Conservation (phyloP, 2,888 invertebrate species). For the Trichogramma evanescens region DNA sequence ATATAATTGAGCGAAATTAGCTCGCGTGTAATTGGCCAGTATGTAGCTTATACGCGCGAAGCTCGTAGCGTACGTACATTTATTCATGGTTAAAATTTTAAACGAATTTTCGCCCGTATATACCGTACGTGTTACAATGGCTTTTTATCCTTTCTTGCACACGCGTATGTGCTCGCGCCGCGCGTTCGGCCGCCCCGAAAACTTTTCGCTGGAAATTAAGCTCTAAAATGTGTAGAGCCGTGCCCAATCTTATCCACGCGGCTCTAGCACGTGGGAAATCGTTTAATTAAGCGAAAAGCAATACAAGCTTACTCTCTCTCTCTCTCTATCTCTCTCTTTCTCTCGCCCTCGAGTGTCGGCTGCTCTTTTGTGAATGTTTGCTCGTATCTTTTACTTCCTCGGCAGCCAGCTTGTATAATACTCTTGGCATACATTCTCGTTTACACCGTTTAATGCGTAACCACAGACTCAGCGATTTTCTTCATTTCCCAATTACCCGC, state of each 20-base stretch:
- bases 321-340: too few relatives aligned
- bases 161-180: background rate
- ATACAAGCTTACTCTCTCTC: too few relatives aligned
- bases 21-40: too few relatives aligned
- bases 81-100: too few relatives aligned
- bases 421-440: background rate
- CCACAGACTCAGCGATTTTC: conserved; percentile 1
- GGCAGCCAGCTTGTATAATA: background rate
- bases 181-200: conserved; percentile 1
- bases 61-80: too few relatives aligned
- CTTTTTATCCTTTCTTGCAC: too few relatives aligned
- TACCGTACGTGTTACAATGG: too few relatives aligned
- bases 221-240: background rate
- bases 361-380: background rate
- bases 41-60: too few relatives aligned
- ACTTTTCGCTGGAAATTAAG: background rate
- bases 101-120: too few relatives aligned
- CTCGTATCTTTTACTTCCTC: background rate
- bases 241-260: background rate
- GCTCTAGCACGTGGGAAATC: background rate
- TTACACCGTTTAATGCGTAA: conserved; percentile 2
- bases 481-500: conserved; percentile 5
- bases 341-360: background rate
- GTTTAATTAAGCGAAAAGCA: conserved; percentile 10
- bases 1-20: too few relatives aligned